These are phyloP conservation scores for Buphagus erythrorhynchus DNA, from an alignment of 2,797 vertebrate species.

Conservation along the genomic window DNA sequence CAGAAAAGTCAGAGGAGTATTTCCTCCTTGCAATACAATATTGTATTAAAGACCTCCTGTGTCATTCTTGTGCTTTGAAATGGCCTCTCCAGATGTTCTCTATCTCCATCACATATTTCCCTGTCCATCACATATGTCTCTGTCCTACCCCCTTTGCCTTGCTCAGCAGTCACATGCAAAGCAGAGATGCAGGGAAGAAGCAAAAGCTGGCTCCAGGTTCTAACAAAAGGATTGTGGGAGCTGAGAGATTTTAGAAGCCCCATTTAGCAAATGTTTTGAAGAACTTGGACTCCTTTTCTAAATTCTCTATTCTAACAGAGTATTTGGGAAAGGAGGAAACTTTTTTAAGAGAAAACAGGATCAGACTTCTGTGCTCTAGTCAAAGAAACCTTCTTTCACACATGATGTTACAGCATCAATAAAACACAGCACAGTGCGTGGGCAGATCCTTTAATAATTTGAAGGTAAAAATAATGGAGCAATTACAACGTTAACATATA, in stretches of 20 bases:
- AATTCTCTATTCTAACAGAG: background rate
- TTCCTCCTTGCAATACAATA: background rate
- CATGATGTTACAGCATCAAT: background rate
- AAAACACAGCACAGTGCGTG: background rate
- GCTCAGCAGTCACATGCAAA: background rate
- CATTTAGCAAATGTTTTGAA: background rate
- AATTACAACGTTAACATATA: background rate
- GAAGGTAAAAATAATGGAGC: background rate
- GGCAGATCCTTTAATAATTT: background rate
- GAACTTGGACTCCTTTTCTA: background rate
- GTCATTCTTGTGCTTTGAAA: background rate
- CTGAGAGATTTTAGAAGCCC: background rate
- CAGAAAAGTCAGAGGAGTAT: background rate
- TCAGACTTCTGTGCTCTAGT: background rate
- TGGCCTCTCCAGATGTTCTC: background rate
- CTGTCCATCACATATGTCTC: background rate
- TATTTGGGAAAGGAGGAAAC: background rate
- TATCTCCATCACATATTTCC: background rate
- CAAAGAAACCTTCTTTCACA: background rate
- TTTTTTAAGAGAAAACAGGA: background rate
- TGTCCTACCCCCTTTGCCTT: background rate
- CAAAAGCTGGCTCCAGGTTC: background rate
- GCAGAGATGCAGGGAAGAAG: background rate
- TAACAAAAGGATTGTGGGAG: background rate
- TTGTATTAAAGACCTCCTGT: background rate